Evolutionary conservation across 1,140 invertebrate species (phyloP), one percentile per base, ranked within the genome.

Genomic region (Harlomillsia oculata): DNA sequence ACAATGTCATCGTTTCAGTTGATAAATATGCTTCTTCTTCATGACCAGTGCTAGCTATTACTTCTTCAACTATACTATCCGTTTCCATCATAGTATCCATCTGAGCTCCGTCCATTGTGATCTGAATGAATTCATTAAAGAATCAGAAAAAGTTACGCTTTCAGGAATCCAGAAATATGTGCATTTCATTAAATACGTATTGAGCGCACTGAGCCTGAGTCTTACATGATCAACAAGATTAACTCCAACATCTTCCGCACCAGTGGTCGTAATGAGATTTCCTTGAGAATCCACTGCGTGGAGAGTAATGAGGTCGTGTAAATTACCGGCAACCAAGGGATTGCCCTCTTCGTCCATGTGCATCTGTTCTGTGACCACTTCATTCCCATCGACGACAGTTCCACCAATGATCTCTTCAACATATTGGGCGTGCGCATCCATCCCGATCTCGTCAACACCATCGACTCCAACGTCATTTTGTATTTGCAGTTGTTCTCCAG

Each of bases 1-100:
- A 40, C 14, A 23, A 32, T 56, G 30, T 5, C 30, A 44, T 39
- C 1, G 46, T 43, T 25, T 56, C 54, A 32, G 34, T 14, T 32
- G 30, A 26, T 18, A 48, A 36, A 32, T 29, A 57, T 8, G 20
- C 28, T 34, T 53, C 54, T 29, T 64, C 62, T 5, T 63, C 62
- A 25, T 53, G 37, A 29, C n/a, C 36, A 6, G 36, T 30, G 20
- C 41, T 39, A 16, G 58, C 43, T 14, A 60, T 60, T 3, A 64
- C 62, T 54, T 64, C 62, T 49, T 64, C 62, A 2, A 60, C 56
- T 23, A 62, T 58, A 41, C 58, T 60, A 3, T 59, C 59, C n/a
- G 51, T 30, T 23, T 64, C 55, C 58, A 64, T 60, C 51, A 64
- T 60, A 16, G 37, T 48, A 8, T 61, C 62, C 37, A 54, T 59